Base-by-base conservation (phyloP, 2,113 vertebrate species). In the Ctenodactylus gundi region DNA sequence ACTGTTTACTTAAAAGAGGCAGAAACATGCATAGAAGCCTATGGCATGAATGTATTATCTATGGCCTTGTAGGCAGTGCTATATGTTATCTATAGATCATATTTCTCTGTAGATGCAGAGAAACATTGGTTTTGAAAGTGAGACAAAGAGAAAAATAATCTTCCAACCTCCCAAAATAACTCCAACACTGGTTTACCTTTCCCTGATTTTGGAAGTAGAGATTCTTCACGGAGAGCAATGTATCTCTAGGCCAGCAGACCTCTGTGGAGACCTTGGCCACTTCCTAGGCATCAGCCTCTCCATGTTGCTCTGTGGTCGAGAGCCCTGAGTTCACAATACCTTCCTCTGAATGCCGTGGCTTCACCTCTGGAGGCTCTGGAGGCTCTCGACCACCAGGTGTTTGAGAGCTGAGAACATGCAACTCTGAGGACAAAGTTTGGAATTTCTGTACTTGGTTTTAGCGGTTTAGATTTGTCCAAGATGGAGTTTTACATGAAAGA, bases 1-100 rank as follows among this genome's bases (percentile, higher is more conserved):
- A 86, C 91, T 18, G 11, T 10, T 85, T 93, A 77, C 91, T 85
- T 87, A 60, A 60, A 95, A 94, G 60, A 90, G 7, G 4, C n/a
- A n/a, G 84, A 17, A 51, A n/a, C 58, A 41, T 57, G 93, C 31
- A 95, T 57, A 53, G 86, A 88, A 31, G 36, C 41, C 27, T 72
- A 7, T 44, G 20, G 34, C 68, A 14, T 73, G 62, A 83, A 55
- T 6, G 57, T 18, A 13, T 55, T 60, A 29, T 60, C 73, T 96
- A 57, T 65, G 41, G 49, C 41, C 90, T 77, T 87, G 57, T 65
- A 68, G 51, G 41, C 29, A 72, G 57, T 23, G 46, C 55, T 65
- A 13, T 23, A 31, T 10, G 10, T 31, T 49, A 15, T 39, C 94
- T 94, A 7, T 20, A 76, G 57, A 46, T 83, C 78, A 49, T 1